phyloP scores from a whole-genome alignment of 1,140 invertebrate species.

The Drosophila nigrodunni region DNA sequence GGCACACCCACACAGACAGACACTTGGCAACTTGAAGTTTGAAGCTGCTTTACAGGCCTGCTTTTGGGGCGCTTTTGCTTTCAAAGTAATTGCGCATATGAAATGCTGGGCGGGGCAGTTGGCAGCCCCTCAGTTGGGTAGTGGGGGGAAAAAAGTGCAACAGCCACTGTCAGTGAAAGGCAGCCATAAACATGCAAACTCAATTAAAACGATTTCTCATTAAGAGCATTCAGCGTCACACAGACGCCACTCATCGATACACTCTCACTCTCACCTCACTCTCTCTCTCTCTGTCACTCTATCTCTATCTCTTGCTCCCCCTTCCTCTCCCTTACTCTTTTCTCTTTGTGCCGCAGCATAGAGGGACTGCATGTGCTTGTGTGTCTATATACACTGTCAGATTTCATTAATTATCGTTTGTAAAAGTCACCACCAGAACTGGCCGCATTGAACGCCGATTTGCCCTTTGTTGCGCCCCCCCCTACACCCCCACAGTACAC shows the following conservation, averaged over 20 bases:
- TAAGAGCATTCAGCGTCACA: constrained; percentile 74
- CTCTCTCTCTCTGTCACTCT: not conserved
- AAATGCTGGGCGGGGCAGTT: constrained; percentile 10
- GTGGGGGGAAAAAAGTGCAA: constrained; percentile 30
- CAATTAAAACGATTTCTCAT: constrained; percentile 84
- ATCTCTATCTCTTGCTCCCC: not conserved
- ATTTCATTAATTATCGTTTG: constrained; percentile 84
- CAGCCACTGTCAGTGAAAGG: constrained; percentile 48
- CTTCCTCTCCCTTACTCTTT: not conserved
- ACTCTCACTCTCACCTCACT: not conserved
- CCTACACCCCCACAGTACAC: not conserved
- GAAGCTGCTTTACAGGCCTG: constrained; percentile 3
- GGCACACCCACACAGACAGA: not conserved
- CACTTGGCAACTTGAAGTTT: constrained; percentile 13
- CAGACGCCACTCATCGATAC: constrained; percentile 71
- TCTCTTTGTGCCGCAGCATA: too few relatives aligned
- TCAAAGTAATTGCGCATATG: constrained; percentile 55
- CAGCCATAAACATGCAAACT: constrained; percentile 84
- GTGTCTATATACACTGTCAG: constrained; percentile 60
- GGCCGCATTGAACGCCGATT: constrained; percentile 12
- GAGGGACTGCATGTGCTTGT: too few relatives aligned
- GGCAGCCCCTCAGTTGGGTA: not conserved
- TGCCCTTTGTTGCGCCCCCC: not conserved
- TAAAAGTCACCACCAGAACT: constrained; percentile 72
- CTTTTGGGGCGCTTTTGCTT: constrained; percentile 33